Evolutionary conservation across 2,113 vertebrate species (phyloP).

Genomic region (Dipodomys stephensi): DNA sequence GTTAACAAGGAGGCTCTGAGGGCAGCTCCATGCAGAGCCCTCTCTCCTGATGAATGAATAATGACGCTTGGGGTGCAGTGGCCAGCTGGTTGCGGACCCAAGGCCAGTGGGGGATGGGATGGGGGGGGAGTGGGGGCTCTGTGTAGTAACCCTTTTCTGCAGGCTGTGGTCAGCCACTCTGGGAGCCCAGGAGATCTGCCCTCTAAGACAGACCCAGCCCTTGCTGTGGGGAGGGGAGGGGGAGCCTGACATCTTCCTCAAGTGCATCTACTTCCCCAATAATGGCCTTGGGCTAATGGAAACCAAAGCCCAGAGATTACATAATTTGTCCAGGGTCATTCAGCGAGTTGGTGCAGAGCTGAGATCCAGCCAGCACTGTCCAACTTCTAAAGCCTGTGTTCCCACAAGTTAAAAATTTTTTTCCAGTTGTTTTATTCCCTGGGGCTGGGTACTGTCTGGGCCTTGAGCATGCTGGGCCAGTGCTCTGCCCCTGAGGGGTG

Average conservation of each 20-base stretch:
- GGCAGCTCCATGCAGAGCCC: conserved; percentile 77
- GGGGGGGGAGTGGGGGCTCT: not conserved
- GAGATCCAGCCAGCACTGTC: not conserved
- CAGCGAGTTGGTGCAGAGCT: not conserved
- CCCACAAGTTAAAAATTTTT: too few species aligned
- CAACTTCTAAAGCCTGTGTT: not conserved
- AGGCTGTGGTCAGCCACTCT: not conserved
- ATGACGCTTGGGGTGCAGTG: conserved; percentile 71
- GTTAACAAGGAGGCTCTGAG: conserved; percentile 77
- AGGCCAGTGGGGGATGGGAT: not conserved
- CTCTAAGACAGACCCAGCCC: not conserved
- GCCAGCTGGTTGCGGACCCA: not conserved
- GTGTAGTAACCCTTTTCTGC: not conserved
- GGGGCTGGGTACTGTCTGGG: not conserved
- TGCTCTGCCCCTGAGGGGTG: not conserved
- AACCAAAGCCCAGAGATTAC: not conserved
- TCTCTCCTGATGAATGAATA: conserved; percentile 88
- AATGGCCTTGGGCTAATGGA: not conserved
- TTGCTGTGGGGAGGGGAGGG: accelerated
- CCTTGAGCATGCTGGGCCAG: not conserved
- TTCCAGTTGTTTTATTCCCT: not conserved
- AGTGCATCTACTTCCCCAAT: not conserved
- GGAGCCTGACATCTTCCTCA: not conserved
- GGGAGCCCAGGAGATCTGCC: not conserved
- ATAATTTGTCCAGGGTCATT: not conserved